A percentile compares a stretch with the other conserved stretches of the same genome.
Conservation (phyloP, 2,113 vertebrate species). For the Anhinga anhinga region DNA sequence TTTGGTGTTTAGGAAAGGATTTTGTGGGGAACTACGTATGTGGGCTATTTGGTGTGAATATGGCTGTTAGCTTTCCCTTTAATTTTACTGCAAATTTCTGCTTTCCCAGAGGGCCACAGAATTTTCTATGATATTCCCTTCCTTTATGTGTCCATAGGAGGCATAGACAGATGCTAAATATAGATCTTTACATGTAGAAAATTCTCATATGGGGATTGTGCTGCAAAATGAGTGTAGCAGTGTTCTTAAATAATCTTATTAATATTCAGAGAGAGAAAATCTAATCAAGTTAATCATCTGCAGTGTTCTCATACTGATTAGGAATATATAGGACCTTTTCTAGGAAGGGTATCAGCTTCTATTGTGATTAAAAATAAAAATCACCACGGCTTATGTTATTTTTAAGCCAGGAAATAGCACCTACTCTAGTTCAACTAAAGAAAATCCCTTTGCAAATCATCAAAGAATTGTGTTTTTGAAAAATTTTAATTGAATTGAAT, state of each 20-base stretch:
- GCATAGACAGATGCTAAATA: not conserved
- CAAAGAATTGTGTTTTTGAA: not conserved
- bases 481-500: not conserved
- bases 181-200: not conserved
- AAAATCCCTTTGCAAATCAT: not conserved
- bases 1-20: not conserved
- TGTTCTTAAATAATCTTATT: constrained; percentile 24
- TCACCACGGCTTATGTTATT: not conserved
- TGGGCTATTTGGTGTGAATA: not conserved
- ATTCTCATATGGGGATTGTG: not conserved
- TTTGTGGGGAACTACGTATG: not conserved
- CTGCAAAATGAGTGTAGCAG: not conserved
- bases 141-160: not conserved
- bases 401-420: not conserved
- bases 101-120: not conserved
- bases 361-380: not conserved
- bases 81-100: not conserved
- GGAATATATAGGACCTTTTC: not conserved
- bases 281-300: constrained; percentile 11
- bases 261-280: constrained; percentile 14
- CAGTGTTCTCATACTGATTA: constrained; percentile 22
- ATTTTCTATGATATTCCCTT: not conserved
- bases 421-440: not conserved
- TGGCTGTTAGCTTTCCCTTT: not conserved
- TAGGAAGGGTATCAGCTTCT: not conserved